Base-by-base conservation (phyloP, 2,888 invertebrate genomes). In the Diachrysia chrysitis region DNA sequence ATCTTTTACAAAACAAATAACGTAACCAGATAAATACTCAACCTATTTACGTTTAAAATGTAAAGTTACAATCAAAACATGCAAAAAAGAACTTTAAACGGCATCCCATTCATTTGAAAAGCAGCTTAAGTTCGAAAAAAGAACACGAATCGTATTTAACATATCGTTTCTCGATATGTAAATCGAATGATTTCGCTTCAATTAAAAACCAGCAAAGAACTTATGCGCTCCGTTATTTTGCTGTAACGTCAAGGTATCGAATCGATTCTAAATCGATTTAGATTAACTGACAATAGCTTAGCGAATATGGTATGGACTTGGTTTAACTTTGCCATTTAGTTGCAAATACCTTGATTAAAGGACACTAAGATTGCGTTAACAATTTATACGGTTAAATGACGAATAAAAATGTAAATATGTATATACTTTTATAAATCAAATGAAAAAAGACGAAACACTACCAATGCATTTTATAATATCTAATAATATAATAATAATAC, bases 101-200 rank as follows among this genome's bases (percentile, higher is more conserved):
- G 16, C 37, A 10, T 51, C 53, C 25, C 67, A 59, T 63, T 63
- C 59, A 62, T 59, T 59, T 57, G 51, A 73, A 76, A 60, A 48
- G 3, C 14, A 56, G 25, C 51, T 61, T 58, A n/a, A 56, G 21
- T 59, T 25, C 16, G 23, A 37, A 21, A 59, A 62, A 58, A 51
- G 46, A 21, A 51, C 29, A 51, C 58, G 35, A 59, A 51, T 61
- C 48, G 71, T 71, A 61, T 58, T 73, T 64, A 71, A 71, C 71
- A 71, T 76, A 78, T 69, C 63, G 79, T 74, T 74, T 63, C 63
- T 74, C 58, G 68, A 73, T 82, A 83, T 82, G 80, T 73, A 79
- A 82, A 82, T 82, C 66, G 73, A 71, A 71, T 71, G 70, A 71
- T 71, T 71, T 59, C 56, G 63, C 71, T 61, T 73, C 82, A 76